phyloP scores from a whole-genome alignment of 2,888 invertebrate species.

The Drosophila dives region DNA sequence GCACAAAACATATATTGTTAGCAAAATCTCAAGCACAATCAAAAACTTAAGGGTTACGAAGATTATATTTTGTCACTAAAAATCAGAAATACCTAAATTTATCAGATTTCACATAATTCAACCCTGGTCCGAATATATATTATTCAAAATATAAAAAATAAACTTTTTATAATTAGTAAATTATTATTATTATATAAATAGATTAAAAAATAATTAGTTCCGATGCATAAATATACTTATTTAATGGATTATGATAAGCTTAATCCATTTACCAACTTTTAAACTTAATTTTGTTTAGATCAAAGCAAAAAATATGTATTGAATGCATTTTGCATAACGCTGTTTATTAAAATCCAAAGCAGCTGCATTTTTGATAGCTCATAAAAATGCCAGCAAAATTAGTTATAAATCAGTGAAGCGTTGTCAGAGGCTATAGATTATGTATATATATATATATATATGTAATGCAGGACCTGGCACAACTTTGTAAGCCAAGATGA shows the following conservation, averaged over 20 bases:
- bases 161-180: neutral
- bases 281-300: slow-evolving; percentile 2
- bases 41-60: neutral
- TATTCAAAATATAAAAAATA: neutral
- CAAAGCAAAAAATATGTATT: slow-evolving; percentile 23
- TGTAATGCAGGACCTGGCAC: slow-evolving; percentile 31
- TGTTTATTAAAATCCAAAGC: slow-evolving; percentile 55
- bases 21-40: neutral
- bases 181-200: neutral
- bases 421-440: slow-evolving; percentile 9
- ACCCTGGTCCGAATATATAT: neutral
- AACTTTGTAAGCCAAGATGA: slow-evolving; percentile 68
- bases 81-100: neutral
- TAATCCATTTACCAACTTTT: neutral
- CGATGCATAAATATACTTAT: neutral
- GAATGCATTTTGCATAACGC: slow-evolving; percentile 24
- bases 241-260: neutral
- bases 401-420: slow-evolving; percentile 67
- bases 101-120: neutral
- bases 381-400: slow-evolving; percentile 66
- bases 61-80: neutral
- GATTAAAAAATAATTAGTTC: neutral
- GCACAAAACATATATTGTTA: neutral
- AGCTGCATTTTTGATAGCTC: slow-evolving; percentile 49
- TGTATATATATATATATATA: neutral